Conservation (phyloP, 2,888 invertebrate species). For the Troilus luridus region DNA sequence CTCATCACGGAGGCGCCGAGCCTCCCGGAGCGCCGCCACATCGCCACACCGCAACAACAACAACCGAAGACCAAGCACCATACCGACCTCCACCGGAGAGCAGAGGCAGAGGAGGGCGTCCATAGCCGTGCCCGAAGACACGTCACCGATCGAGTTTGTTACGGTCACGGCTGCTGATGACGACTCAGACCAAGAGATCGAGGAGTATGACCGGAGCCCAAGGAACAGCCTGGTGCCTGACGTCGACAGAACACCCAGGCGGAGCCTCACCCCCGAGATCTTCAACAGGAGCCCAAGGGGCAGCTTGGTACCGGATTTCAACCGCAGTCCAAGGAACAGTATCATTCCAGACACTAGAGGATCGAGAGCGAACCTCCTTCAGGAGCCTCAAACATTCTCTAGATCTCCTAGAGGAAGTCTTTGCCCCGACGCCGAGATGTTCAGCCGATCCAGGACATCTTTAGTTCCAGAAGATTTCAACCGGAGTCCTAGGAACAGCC, state of each 20-base stretch:
- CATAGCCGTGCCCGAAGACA: slow-evolving; percentile 65
- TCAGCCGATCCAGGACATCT: slow-evolving; percentile 73
- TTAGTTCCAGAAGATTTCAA: slow-evolving; percentile 71
- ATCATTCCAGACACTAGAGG: slow-evolving; percentile 69
- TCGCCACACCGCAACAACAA: slow-evolving; percentile 74
- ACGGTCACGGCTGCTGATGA: slow-evolving; percentile 66
- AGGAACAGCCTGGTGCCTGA: slow-evolving; percentile 74
- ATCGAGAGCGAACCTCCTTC: slow-evolving; percentile 69
- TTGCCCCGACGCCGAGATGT: slow-evolving; percentile 74
- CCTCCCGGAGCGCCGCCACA: slow-evolving; percentile 78
- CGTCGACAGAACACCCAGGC: slow-evolving; percentile 70
- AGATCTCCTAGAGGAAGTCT: slow-evolving; percentile 72
- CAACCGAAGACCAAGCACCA: slow-evolving; percentile 68
- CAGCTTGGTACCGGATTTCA: slow-evolving; percentile 70
- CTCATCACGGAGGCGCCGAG: slow-evolving; percentile 78
- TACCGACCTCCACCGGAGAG: slow-evolving; percentile 66
- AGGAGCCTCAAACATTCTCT: slow-evolving; percentile 64
- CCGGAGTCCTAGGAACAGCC: slow-evolving; percentile 74
- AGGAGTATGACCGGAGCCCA: slow-evolving; percentile 68
- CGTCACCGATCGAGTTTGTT: slow-evolving; percentile 63
- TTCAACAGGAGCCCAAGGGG: slow-evolving; percentile 69
- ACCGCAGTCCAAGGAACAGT: slow-evolving; percentile 69
- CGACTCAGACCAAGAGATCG: slow-evolving; percentile 73
- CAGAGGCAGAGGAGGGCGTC: slow-evolving; percentile 67
- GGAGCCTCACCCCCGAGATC: slow-evolving; percentile 71